Evolutionary conservation across 2,888 invertebrate species (phyloP).

Genomic region (Emesis russula): DNA sequence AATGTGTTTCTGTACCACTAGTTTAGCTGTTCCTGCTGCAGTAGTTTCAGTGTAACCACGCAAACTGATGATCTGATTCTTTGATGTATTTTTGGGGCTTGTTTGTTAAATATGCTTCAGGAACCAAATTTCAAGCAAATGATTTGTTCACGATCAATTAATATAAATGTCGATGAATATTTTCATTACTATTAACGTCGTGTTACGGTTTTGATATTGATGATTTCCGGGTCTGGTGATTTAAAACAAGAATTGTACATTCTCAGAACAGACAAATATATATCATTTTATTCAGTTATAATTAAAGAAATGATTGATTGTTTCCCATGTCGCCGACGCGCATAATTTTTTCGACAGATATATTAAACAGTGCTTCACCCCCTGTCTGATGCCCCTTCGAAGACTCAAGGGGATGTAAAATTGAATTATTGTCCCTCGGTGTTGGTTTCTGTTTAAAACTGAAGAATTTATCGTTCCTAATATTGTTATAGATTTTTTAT

Average conservation of each 20-base stretch:
- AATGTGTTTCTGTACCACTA: too few relatives aligned
- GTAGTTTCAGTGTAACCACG: too few relatives aligned
- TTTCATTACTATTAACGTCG: too few relatives aligned
- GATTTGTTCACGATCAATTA: too few relatives aligned
- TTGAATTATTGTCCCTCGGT: slow-evolving; percentile 41
- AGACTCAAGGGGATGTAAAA: slow-evolving; percentile 36
- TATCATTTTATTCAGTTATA: slow-evolving; percentile 21
- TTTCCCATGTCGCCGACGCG: slow-evolving; percentile 34
- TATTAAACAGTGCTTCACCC: slow-evolving; percentile 43
- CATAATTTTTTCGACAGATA: slow-evolving; percentile 54
- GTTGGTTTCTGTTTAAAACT: slow-evolving; percentile 42
- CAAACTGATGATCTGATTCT: too few relatives aligned
- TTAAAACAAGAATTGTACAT: not conserved
- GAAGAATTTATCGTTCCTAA: slow-evolving; percentile 39
- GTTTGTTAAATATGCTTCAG: too few relatives aligned
- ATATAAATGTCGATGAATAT: too few relatives aligned
- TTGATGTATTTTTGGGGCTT: too few relatives aligned
- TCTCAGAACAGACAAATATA: not conserved
- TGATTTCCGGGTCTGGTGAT: too few relatives aligned
- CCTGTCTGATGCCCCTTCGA: slow-evolving; percentile 31
- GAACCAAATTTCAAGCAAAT: too few relatives aligned
- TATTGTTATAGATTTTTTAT: slow-evolving; percentile 18
- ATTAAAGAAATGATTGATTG: slow-evolving; percentile 44
- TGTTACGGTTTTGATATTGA: too few relatives aligned
- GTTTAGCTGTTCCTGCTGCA: too few relatives aligned